Evolutionary conservation across 2,888 invertebrate genomes (phyloP).

Genomic region (Fissipunctia ypsillon): DNA sequence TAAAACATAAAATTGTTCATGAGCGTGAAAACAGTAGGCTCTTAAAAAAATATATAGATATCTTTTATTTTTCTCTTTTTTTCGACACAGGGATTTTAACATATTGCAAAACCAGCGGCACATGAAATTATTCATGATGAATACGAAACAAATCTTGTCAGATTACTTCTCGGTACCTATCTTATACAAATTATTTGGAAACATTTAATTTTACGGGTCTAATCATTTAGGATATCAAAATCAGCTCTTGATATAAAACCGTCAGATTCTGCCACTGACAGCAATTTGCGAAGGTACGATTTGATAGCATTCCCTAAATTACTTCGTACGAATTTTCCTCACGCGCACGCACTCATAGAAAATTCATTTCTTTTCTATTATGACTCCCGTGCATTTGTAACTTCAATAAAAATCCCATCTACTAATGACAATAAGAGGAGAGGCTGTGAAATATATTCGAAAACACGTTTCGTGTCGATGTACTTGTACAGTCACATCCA

Average conservation of each 20-base stretch:
- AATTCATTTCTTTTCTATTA: slow-evolving; percentile 59
- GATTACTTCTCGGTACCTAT: slow-evolving; percentile 17
- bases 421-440: slow-evolving; percentile 52
- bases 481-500: background rate
- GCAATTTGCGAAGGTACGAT: slow-evolving; percentile 26
- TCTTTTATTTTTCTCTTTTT: slow-evolving; percentile 41
- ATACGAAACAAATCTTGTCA: slow-evolving; percentile 34
- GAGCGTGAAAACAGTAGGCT: slow-evolving; percentile 57
- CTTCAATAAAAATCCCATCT: slow-evolving; percentile 63
- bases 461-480: slow-evolving; percentile 20
- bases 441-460: slow-evolving; percentile 35
- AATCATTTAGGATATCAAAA: background rate
- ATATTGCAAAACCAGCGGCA: slow-evolving; percentile 47
- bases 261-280: slow-evolving; percentile 1
- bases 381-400: slow-evolving; percentile 43
- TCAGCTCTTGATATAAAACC: slow-evolving; percentile 16
- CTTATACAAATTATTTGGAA: slow-evolving; percentile 14
- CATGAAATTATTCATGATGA: slow-evolving; percentile 52
- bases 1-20: slow-evolving; percentile 56
- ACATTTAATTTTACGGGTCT: background rate
- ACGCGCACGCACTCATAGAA: slow-evolving; percentile 44
- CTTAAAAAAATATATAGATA: slow-evolving; percentile 52
- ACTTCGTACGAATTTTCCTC: slow-evolving; percentile 34
- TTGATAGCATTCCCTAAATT: slow-evolving; percentile 36
- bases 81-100: slow-evolving; percentile 45